Evolutionary conservation across 2,113 vertebrate species (phyloP), one percentile per base, ranked within the genome.

Genomic region (Embiotoca jacksoni): DNA sequence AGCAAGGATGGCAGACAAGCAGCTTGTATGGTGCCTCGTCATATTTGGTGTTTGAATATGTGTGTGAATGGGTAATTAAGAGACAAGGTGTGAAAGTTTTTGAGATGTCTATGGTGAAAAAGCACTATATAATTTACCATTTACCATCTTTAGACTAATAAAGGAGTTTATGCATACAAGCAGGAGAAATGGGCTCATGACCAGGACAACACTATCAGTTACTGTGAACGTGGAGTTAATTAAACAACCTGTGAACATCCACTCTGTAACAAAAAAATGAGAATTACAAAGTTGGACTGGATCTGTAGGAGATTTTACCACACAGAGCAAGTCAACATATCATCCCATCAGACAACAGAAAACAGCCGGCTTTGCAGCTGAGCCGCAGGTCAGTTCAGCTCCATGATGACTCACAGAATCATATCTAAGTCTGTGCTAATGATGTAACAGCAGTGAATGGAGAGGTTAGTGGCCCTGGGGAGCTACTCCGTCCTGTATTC

Each of bases 401-500:
- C 64, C 67, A 15, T 7, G 57, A 47, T 87, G 78, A 87, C 70
- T 88, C 84, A 84, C 72, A 65, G 75, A 33, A 64, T 55, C 78
- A 68, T 23, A 84, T 78, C 67, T 60, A 54, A 63, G 62, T 63
- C 54, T 75, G 55, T 50, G 47, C 65, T 57, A 58, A 74, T 85
- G 82, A 91, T 82, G 80, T 82, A 88, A 83, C 71, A 74, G 16
- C 74, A 82, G 59, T 81, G 77, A 91, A 80, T 72, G 63, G 71
- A 77, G 87, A 82, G 70, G 66, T 70, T 53, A 61, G 65, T 44
- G 55, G 75, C 64, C 72, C 52, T 3, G 7, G 10, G 71, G 72
- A 81, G 39, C 49, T 37, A 54, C 16, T 62, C 30, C 58, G 47
- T 77, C 60, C 58, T 71, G 53, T 66, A 80, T 76, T 83, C 53